These are phyloP conservation scores for Plutella xylostella DNA, from an alignment of 2,888 invertebrate species.

Conservation along the genomic window DNA sequence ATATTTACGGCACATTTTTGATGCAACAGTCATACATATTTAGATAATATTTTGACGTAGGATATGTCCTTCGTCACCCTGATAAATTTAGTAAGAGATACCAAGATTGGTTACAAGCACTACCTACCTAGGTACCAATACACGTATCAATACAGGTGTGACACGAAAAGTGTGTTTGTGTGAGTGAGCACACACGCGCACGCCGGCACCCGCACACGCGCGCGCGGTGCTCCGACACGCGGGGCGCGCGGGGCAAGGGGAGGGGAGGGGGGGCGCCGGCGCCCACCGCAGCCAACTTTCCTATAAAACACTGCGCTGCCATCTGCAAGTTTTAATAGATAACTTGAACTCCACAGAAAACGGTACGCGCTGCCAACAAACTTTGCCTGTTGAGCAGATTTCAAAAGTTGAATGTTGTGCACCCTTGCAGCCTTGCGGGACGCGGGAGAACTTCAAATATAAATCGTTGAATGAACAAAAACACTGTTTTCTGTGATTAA, in stretches of 20 bases:
- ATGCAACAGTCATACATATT: too few species aligned
- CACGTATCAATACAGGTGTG: neutral
- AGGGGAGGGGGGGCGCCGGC: slow-evolving; percentile 28
- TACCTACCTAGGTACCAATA: too few species aligned
- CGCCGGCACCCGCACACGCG: slow-evolving; percentile 16
- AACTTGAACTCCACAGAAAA: slow-evolving; percentile 59
- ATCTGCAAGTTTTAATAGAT: slow-evolving; percentile 68
- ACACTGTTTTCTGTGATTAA: slow-evolving; percentile 22
- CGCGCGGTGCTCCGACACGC: slow-evolving; percentile 17
- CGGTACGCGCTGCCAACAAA: slow-evolving; percentile 57
- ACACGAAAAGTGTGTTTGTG: neutral
- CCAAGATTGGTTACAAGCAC: too few species aligned
- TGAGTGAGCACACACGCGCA: slow-evolving; percentile 15
- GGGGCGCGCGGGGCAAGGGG: slow-evolving; percentile 24
- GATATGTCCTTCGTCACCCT: too few species aligned
- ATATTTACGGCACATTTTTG: too few species aligned
- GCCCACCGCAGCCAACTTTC: slow-evolving; percentile 37
- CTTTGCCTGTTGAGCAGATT: slow-evolving; percentile 32
- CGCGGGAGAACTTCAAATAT: too few species aligned
- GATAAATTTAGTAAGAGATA: too few species aligned
- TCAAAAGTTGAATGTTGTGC: slow-evolving; percentile 47
- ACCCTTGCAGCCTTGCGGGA: slow-evolving; percentile 37
- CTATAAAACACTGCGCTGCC: slow-evolving; percentile 66
- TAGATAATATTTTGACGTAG: too few species aligned
- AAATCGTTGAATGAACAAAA: slow-evolving; percentile 33